phyloP scores from a whole-genome alignment of 2,888 invertebrate genomes.

The Leptopilina myrica region DNA sequence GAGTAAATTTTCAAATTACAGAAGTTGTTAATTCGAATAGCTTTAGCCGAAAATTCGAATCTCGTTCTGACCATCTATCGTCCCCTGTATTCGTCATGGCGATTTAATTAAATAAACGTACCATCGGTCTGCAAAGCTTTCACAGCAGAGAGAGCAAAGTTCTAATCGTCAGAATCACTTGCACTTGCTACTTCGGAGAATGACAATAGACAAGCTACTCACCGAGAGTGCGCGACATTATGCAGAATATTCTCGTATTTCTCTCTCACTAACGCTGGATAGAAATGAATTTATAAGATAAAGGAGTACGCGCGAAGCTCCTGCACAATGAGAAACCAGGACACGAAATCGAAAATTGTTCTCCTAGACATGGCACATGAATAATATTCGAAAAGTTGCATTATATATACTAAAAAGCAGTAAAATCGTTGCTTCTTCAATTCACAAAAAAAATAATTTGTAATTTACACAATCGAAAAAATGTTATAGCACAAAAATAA shows the following conservation, averaged over 20 bases:
- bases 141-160: constrained; percentile 13
- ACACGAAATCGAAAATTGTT: constrained; percentile 3
- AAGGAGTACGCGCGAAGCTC: constrained; percentile 21
- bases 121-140: constrained; percentile 16
- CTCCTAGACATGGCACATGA: background rate
- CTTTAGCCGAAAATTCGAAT: constrained; percentile 17
- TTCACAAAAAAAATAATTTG: no score
- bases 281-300: constrained; percentile 29
- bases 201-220: constrained; percentile 22
- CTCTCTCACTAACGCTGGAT: background rate
- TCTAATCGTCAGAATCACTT: constrained; percentile 35
- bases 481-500: no score
- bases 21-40: constrained; percentile 2
- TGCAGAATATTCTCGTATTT: constrained; percentile 23
- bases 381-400: background rate
- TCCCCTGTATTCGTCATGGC: constrained; percentile 14
- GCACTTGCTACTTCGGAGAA: constrained; percentile 7
- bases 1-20: constrained; percentile 12
- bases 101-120: constrained; percentile 21
- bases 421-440: no score
- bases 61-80: constrained; percentile 2
- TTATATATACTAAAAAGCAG: background rate
- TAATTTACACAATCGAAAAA: no score
- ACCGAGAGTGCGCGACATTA: constrained; percentile 15
- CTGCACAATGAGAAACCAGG: constrained; percentile 1